Evolutionary conservation across 2,797 vertebrate genomes (phyloP), one percentile per base, ranked within the genome.

Genomic region (Platyrinchus mystaceus): DNA sequence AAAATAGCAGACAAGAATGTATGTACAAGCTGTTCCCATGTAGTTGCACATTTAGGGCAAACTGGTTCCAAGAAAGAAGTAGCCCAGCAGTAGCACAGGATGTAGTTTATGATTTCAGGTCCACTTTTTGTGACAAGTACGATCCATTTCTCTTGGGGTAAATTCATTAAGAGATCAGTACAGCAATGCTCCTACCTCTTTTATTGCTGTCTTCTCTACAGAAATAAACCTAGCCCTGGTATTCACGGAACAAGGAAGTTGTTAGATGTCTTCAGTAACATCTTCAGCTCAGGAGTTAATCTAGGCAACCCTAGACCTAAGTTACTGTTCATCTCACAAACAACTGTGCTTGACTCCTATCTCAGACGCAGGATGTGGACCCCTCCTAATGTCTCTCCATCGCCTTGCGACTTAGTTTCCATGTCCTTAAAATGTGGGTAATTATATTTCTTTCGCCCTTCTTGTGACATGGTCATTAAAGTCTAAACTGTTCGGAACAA

Each of bases 401-500:
- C 24, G 73, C 24, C 30, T 79, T 68, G 56, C 2, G 2, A 87
- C 63, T 82, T 55, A 60, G 66, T 37, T 91, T 90, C 44, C 67
- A 43, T 20, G 39, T 39, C 47, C 87, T 79, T 53, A 79, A 84
- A 58, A 30, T 24, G 30, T n/a, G 22, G 9, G 20, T 41, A 84
- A 43, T 64, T 79, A n/a, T 7, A 73, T 6, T 69, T 93, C 36
- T 34, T 89, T 73, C 22, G 53, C 30, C 44, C 55, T 87, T 78
- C 22, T 17, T 53, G 47, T 86, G 63, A 86, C 30, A 49, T 39
- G 39, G 83, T 49, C 46, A 78, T 70, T 94, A 84, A 86, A 84
- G 41, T 53, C 86, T 14, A 84, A 95, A 90, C 83, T 82, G 44
- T 30, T 41, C 94, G 87, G 74, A 91, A 60, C 36, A 91, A 79